Conservation (phyloP, 2,888 invertebrate genomes). For the Lycaena phlaeas region DNA sequence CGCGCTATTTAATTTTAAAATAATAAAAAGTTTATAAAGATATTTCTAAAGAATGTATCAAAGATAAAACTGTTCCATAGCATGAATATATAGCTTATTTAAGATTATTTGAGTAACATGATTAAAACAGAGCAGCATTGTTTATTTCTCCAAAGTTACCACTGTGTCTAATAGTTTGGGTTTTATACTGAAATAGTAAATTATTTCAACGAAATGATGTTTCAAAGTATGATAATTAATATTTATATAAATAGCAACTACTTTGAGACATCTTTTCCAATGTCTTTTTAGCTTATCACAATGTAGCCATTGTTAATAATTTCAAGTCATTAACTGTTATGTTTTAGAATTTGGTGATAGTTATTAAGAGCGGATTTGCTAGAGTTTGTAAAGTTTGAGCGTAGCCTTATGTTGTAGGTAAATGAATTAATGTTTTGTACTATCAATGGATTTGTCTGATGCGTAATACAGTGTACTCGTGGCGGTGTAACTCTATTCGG, state of each 20-base stretch:
- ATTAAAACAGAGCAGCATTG: too few relatives aligned
- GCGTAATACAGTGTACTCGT: too few relatives aligned
- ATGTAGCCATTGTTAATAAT: not conserved
- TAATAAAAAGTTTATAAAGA: too few relatives aligned
- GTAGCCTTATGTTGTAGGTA: constrained; percentile 1
- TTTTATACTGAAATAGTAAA: constrained; percentile 1
- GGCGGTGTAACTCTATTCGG: not conserved
- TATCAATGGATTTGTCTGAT: not conserved
- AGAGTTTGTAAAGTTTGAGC: not conserved
- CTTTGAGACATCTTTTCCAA: not conserved
- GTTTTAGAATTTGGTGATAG: not conserved
- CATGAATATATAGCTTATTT: too few relatives aligned
- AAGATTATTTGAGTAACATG: too few relatives aligned
- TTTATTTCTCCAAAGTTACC: constrained; percentile 7
- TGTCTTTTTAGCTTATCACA: not conserved
- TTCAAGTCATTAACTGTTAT: not conserved
- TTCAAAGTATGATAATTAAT: not conserved
- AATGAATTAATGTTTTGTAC: constrained; percentile 5
- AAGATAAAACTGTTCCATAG: too few relatives aligned
- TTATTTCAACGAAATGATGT: not conserved
- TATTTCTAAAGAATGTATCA: too few relatives aligned
- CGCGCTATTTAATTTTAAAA: too few relatives aligned
- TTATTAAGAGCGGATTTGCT: not conserved
- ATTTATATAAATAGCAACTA: not conserved
- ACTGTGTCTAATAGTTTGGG: constrained; percentile 2